Base-by-base conservation (phyloP, 2,888 invertebrate genomes). In the Adelphocoris suturalis region DNA sequence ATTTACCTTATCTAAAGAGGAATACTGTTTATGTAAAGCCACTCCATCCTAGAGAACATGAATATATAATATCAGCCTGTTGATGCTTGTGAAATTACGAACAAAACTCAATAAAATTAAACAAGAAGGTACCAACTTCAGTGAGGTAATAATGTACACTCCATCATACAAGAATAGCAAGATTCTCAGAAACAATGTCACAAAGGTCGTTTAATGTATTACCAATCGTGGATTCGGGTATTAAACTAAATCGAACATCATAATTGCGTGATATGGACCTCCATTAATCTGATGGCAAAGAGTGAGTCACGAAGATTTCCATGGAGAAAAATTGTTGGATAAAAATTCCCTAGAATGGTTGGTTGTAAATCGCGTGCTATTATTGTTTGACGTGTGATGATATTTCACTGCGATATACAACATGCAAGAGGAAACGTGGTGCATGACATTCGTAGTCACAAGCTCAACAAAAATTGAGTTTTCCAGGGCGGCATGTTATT, bases 11-110 rank as follows among this genome's bases (percentile, higher is more conserved):
- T 84, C 81, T 84, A 89, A 84, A 81, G 89, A 89, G 89, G 89
- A 89, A 89, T 82, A 89, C 89, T 89, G 89, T 89, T 89, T 89
- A 82, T 89, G 89, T 82, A 89, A 82, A 61, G 89, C 81, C 81
- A 48, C 61, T 89, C 82, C 89, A 57, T 84, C 89, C 89, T 89
- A 89, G 81, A 28, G 55, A 84, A 89, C 23, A 68, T n/a, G 19
- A 52, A 84, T 28, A 84, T n/a, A n/a, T 47, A 84, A 16, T 3
- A 28, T 84, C 84, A 84, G 68, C 11, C 23, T 68, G 23, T 68
- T 68, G 68, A 23, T 23, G 7, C n/a, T 57, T 0, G 7, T 16
- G 57, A 57, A 12, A 57, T 16, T 57, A n/a, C 57, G 57, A 57
- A n/a, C n/a, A 57, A n/a, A 16, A 57, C 57, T 57, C 16, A n/a